Conservation (phyloP, 2,888 invertebrate genomes). For the Dysmachus trigonus region DNA sequence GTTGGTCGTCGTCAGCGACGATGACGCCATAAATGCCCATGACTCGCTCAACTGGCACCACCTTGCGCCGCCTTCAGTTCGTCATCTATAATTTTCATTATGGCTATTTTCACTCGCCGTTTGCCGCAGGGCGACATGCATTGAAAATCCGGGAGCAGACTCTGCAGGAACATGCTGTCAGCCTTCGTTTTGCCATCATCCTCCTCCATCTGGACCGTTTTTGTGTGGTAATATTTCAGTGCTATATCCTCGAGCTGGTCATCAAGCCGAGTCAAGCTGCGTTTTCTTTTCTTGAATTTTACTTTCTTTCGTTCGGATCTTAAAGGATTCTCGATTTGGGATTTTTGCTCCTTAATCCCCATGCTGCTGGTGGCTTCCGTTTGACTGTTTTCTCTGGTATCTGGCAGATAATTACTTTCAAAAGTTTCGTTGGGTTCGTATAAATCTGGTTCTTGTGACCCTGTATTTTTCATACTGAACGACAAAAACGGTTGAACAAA, state of each 20-base stretch:
- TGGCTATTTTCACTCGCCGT: slow-evolving; percentile 1
- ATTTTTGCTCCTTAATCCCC: not conserved
- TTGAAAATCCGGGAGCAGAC: slow-evolving; percentile 8
- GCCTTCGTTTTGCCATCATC: not conserved
- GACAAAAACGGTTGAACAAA: slow-evolving; percentile 19
- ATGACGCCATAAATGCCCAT: not conserved
- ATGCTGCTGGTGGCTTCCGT: not conserved
- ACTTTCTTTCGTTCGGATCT: not conserved
- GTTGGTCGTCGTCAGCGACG: no score
- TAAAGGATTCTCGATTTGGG: not conserved
- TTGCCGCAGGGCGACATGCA: not conserved
- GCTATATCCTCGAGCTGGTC: not conserved
- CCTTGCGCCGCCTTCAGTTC: not conserved
- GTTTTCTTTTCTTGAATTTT: not conserved
- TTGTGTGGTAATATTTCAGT: not conserved
- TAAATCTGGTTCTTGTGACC: not conserved
- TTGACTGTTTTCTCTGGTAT: not conserved
- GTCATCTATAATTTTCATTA: slow-evolving; percentile 15
- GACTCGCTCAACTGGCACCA: not conserved
- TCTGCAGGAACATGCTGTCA: slow-evolving; percentile 1
- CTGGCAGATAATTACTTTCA: not conserved
- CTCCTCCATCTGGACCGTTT: not conserved
- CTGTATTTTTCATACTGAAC: not conserved
- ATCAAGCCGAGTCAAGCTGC: not conserved
- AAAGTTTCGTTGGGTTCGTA: not conserved